These are phyloP conservation scores for Cebus imitator DNA, from an alignment of 2,113 vertebrate species.

Conservation along the genomic window DNA sequence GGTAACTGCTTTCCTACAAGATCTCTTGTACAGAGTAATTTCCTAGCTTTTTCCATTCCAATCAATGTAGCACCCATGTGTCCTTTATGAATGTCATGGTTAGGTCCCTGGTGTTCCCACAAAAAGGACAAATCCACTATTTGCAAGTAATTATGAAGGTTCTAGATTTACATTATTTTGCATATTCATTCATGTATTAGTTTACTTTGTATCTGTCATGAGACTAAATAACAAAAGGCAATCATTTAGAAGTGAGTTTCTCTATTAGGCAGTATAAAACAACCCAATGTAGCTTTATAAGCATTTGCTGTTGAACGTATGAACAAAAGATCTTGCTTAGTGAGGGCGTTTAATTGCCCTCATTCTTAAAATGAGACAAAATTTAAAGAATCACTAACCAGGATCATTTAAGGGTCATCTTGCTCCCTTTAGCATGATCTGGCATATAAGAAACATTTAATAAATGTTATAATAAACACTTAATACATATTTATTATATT, in stretches of 20 bases:
- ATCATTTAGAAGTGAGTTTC: neutral
- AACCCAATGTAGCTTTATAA: neutral
- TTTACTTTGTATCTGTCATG: neutral
- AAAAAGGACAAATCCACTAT: neutral
- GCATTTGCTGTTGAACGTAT: neutral
- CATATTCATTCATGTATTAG: neutral
- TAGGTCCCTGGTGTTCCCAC: neutral
- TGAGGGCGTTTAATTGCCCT: neutral
- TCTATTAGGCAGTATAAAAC: neutral
- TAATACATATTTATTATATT: neutral
- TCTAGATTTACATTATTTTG: neutral
- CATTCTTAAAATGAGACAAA: too few species aligned
- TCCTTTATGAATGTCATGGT: neutral
- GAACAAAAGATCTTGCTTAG: neutral
- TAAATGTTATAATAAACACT: neutral
- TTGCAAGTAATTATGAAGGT: neutral
- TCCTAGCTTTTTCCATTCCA: conserved; percentile 24
- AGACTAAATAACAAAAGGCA: neutral
- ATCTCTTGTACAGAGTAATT: conserved; percentile 29
- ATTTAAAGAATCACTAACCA: too few species aligned
- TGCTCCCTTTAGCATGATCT: neutral
- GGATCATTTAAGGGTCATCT: too few species aligned
- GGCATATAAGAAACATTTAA: neutral
- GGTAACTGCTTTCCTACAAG: conserved; percentile 57
- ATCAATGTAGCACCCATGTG: neutral